Conservation (phyloP, 2,888 invertebrate genomes). For the Cerastis rubricosa region DNA sequence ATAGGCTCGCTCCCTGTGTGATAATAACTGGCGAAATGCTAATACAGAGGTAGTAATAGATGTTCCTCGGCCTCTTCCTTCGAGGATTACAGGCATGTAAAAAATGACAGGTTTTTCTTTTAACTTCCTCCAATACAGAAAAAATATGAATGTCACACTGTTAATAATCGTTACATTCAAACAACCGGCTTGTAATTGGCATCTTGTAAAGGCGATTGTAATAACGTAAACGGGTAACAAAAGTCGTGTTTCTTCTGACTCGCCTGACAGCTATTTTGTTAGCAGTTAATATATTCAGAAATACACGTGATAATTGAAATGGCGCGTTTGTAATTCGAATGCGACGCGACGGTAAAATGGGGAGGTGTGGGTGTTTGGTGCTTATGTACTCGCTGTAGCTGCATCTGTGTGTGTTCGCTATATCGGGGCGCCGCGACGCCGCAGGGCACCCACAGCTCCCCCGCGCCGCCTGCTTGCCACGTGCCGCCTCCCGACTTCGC, state of each 20-base stretch:
- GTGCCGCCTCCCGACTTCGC: slow-evolving; percentile 49
- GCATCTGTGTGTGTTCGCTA: slow-evolving; percentile 44
- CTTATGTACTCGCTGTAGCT: slow-evolving; percentile 12
- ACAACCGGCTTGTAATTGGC: slow-evolving; percentile 40
- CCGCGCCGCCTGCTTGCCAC: slow-evolving; percentile 48
- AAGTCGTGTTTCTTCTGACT: slow-evolving; percentile 52
- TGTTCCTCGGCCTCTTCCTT: neutral
- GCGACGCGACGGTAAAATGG: slow-evolving; percentile 44
- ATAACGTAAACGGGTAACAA: slow-evolving; percentile 43
- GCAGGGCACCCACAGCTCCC: slow-evolving; percentile 34
- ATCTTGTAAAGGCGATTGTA: slow-evolving; percentile 43
- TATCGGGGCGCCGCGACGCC: slow-evolving; percentile 59
- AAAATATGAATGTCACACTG: slow-evolving; percentile 10
- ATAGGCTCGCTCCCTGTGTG: neutral
- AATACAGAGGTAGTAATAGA: neutral
- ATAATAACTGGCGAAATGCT: neutral
- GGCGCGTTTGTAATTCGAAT: slow-evolving; percentile 54
- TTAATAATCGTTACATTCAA: slow-evolving; percentile 19
- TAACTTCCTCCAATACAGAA: neutral
- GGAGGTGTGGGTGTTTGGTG: slow-evolving; percentile 34
- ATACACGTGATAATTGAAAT: slow-evolving; percentile 63
- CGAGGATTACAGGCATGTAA: neutral
- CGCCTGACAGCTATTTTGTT: slow-evolving; percentile 52
- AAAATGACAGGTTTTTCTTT: slow-evolving; percentile 7
- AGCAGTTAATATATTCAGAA: slow-evolving; percentile 44